Evolutionary conservation across 2,888 invertebrate genomes (phyloP), one percentile per base, ranked within the genome.

Genomic region (Herminia tarsipennalis): DNA sequence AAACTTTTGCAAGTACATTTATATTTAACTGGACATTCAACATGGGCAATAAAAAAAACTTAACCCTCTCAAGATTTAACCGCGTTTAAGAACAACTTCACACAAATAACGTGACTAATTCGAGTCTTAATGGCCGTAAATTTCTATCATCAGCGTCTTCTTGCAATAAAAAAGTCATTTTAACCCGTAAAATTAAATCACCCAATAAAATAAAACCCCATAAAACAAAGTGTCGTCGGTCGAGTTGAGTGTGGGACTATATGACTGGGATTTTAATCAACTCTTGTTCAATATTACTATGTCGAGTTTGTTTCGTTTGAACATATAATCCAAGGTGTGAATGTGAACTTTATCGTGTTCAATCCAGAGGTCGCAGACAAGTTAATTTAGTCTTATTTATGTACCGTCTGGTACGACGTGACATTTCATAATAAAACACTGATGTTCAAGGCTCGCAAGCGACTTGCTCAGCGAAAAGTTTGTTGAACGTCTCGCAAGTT

Each of bases 381-480:
- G 86, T 86, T 86, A 88, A 88, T 88, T 87, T 83, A 72, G 78
- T 81, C 75, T 86, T 88, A 88, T 89, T 89, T 90, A 87, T 88
- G 83, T 83, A 83, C 81, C 78, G 88, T 87, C 89, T 90, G 85
- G 83, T 76, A 77, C 81, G 73, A 79, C 68, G 81, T 86, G 88
- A 88, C 86, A 88, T 88, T 88, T 86, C 78, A 82, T 82, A 88
- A 86, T 86, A 86, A 87, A 86, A 87, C 81, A 77, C 66, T 73
- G 71, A 73, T 68, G 68, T 76, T 80, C 73, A 69, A 66, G 67
- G 56, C 70, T 73, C 70, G 71, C 70, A 66, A 68, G 70, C 73
- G 73, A 77, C 76, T 79, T 76, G 72, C 65, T 70, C 53, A 51
- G 46, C 66, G 59, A 61, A 62, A 67, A 86, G 81, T 86, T 87